Evolutionary conservation across 2,113 vertebrate species (phyloP), one percentile per base, ranked within the genome.

Genomic region (Trematocara zebra): DNA sequence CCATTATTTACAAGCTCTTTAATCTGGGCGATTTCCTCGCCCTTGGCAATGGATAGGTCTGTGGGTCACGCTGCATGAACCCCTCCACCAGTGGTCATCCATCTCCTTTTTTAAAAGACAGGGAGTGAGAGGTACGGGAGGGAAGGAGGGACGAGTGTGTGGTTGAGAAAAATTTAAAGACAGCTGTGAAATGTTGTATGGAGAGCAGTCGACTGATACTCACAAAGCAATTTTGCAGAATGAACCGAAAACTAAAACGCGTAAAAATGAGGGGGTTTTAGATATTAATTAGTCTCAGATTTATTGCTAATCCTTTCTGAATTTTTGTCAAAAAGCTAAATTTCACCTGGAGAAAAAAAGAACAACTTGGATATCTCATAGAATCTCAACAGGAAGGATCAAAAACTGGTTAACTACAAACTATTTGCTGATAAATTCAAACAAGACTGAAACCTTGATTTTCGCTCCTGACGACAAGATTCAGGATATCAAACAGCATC

Each of bases 1-100:
- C 90, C 91, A 94, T 96, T 95, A 93, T 95, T 95, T 94, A 96
- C 95, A 94, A 95, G 92, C 93, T 94, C 90, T 96, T 95, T 94
- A 95, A 95, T 96, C 93, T 95, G 93, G 94, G 84, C 92, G 92
- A 94, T 95, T 95, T 95, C 92, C 94, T 95, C 90, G 94, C 94
- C 95, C 96, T 96, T 96, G 95, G 96, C 94, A 95, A 93, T 95
- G 94, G 91, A 95, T 94, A 91, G 86, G 94, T 94, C 93, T 88
- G 26, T 79, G 92, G 95, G 93, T 95, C 93, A 94, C 44, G 84
- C 85, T 89, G 89, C 85, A 67, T 94, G 94, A 95, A 94, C 93
- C 87, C 85, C 79, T 83, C 61, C 47, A 83, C 82, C 82, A 84
- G 67, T 82, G 89, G 86, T 93, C 94, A 94, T 96, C 93, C 94